These are phyloP conservation scores for Acrossocheilus fasciatus DNA, from an alignment of 2,797 vertebrate genomes.

Conservation along the genomic window DNA sequence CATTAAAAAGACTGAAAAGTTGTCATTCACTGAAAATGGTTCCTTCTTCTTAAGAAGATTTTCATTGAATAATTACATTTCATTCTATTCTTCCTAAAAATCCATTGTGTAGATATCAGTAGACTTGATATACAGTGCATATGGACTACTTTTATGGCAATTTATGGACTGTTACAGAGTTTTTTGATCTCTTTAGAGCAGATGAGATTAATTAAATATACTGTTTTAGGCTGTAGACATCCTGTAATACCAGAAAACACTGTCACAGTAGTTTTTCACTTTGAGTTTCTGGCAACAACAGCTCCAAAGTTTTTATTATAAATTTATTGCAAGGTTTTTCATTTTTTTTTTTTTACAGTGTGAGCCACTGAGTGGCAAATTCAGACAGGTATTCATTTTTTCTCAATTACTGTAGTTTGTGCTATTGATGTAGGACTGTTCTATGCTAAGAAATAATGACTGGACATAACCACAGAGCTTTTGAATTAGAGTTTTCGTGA, in stretches of 20 bases:
- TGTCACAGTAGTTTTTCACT: neutral
- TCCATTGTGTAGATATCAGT: too few species aligned
- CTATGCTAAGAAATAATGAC: neutral
- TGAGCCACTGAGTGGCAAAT: neutral
- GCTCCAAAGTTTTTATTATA: neutral
- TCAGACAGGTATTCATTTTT: neutral
- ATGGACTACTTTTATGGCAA: neutral
- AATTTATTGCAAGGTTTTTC: neutral
- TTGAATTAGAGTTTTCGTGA: neutral
- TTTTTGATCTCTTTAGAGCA: neutral
- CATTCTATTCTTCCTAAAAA: neutral
- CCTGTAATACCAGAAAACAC: neutral
- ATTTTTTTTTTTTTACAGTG: too few species aligned
- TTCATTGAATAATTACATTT: neutral
- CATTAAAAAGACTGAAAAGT: neutral
- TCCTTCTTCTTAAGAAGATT: neutral
- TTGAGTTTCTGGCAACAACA: neutral
- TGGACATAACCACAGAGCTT: neutral
- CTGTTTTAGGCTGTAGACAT: neutral
- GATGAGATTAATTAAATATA: neutral
- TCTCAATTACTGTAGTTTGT: neutral
- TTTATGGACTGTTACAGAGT: neutral
- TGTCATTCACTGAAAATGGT: too few species aligned
- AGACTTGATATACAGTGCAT: neutral
- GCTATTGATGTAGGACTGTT: neutral